Percentiles rank a stretch among this genome's conserved stretches.
These are phyloP conservation scores for Piezodorus guildinii DNA, from an alignment of 1,140 invertebrate genomes.

Conservation along the genomic window DNA sequence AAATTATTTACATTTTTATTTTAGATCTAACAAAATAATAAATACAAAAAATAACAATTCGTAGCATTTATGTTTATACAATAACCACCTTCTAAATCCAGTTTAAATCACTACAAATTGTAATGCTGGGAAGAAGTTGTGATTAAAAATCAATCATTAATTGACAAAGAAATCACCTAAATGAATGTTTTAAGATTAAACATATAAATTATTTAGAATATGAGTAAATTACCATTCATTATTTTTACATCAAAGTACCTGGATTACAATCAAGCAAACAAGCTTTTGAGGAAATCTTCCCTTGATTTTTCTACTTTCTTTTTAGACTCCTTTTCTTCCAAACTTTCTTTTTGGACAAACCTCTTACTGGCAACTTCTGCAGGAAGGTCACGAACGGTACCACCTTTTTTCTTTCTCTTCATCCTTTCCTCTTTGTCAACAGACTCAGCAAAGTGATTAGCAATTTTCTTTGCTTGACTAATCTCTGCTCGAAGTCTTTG, in stretches of 20 bases:
- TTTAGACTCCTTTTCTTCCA: slow-evolving; percentile 24
- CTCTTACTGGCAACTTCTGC: background rate
- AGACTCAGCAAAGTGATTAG: slow-evolving; percentile 33
- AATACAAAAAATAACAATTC: no score
- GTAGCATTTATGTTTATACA: no score
- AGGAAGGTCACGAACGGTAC: background rate
- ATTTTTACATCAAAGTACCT: background rate
- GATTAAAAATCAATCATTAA: no score
- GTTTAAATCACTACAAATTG: no score
- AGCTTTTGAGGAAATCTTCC: slow-evolving; percentile 19
- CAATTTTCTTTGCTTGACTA: slow-evolving; percentile 78
- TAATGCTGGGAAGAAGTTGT: no score
- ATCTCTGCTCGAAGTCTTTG: slow-evolving; percentile 80
- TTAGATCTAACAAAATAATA: no score
- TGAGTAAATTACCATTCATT: background rate
- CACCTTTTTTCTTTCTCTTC: slow-evolving; percentile 20
- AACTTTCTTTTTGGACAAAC: slow-evolving; percentile 25
- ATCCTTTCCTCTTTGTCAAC: slow-evolving; percentile 28
- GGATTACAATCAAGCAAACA: background rate
- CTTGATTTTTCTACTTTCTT: slow-evolving; percentile 10
- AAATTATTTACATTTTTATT: no score
- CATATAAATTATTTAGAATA: background rate
- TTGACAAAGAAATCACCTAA: no score
- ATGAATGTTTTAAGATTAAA: background rate
- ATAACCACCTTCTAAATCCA: no score